These are phyloP conservation scores for Steinernema scapterisci DNA, from an alignment of 2,888 invertebrate species.

Conservation along the genomic window DNA sequence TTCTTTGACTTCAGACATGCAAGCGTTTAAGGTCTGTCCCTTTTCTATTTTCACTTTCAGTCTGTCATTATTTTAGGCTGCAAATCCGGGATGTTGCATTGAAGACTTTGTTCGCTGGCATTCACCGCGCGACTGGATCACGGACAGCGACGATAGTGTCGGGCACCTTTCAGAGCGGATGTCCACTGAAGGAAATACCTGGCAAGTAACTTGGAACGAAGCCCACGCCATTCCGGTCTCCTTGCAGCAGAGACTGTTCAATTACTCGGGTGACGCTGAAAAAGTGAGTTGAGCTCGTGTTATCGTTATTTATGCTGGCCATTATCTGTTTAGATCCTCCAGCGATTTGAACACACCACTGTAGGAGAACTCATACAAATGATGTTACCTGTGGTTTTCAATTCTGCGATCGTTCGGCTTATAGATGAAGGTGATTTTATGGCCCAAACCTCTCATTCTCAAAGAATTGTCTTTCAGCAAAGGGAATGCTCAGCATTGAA, in stretches of 20 bases:
- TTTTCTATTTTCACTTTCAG: too few relatives aligned
- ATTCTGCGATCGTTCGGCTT: conserved; percentile 28
- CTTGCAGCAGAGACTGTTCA: conserved; percentile 88
- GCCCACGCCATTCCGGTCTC: conserved; percentile 86
- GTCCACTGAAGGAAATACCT: conserved; percentile 87
- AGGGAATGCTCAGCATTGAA: too few relatives aligned
- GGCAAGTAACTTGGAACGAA: conserved; percentile 87
- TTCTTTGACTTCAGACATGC: conserved; percentile 92
- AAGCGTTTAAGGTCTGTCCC: conserved; percentile 88
- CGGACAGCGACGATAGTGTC: conserved; percentile 67
- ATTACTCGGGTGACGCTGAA: conserved; percentile 92
- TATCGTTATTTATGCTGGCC: not conserved
- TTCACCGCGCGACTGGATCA: conserved; percentile 92
- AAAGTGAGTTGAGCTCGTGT: conserved; percentile 73
- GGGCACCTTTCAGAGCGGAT: conserved; percentile 69
- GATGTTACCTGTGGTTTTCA: conserved; percentile 47
- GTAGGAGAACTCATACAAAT: conserved; percentile 47
- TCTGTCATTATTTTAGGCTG: conserved; percentile 73
- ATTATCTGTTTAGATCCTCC: conserved; percentile 44
- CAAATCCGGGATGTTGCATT: conserved; percentile 86
- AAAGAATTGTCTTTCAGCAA: too few relatives aligned
- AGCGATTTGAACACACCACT: conserved; percentile 40
- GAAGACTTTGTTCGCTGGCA: conserved; percentile 98
- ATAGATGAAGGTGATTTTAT: conserved; percentile 35
- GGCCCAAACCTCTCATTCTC: not conserved